Evolutionary conservation across 2,888 invertebrate genomes (phyloP), one percentile per base, ranked within the genome.

Genomic region (Allacma fusca): DNA sequence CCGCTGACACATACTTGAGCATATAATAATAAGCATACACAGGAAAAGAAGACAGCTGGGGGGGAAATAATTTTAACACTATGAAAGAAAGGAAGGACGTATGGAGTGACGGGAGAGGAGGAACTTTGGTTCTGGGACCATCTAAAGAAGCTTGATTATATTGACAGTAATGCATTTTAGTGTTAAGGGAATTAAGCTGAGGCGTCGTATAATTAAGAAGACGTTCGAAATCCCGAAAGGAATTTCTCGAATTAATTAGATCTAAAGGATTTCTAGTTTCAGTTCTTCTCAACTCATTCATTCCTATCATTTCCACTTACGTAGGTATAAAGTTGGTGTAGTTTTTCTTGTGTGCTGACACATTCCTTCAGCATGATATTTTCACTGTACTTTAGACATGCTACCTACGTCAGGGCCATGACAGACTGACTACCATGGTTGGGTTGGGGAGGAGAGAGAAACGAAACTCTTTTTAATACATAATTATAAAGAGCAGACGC

Each of bases 221-320:
- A 76, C 75, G 65, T 65, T 72, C 12, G 62, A 71, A 79, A 69
- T 76, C 75, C 79, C 76, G 62, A 40, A 74, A 80, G 75, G 78
- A 80, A 78, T 80, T 78, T 78, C 75, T 71, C 78, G 69, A 80
- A 80, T 80, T 80, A 80, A 80, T 80, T 80, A 80, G 69, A 78
- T 79, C 75, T 67, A 75, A 77, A 79, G 75, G 71, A 69, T 79
- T 74, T 67, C 75, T 59, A 24, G 40, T 59, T 70, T 73, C 28
- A 62, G 7, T 70, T 28, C 62, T 73, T 62, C 62, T 34, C 73
- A 73, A 62, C 62, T 73, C 62, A 34, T 40, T 50, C 50, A 50
- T 50, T 50, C 50, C 50, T 50, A 50, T 50, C 50, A 50, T 50
- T 62, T 62, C 62, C 16, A 23, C 62, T 23, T 62, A 34, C 34